These are phyloP conservation scores for Forbesichthys agassizii DNA, from an alignment of 2,113 vertebrate genomes.

Conservation along the genomic window DNA sequence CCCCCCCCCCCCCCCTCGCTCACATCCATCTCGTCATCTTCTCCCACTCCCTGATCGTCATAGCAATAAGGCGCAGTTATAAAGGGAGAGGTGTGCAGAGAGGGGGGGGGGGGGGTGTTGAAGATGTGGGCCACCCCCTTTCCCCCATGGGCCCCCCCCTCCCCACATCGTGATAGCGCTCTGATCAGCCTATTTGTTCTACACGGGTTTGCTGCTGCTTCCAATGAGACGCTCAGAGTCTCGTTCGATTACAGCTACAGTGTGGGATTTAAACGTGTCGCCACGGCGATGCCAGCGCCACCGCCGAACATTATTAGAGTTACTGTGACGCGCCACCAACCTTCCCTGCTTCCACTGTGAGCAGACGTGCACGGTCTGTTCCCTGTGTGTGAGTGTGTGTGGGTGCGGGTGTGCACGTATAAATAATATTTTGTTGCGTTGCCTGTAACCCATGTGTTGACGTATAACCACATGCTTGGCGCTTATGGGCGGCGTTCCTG, in stretches of 20 bases:
- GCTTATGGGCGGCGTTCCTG: too few species aligned
- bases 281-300: background rate
- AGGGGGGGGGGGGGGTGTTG: background rate
- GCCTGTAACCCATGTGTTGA: too few species aligned
- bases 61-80: too few species aligned
- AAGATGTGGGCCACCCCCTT: slow-evolving; percentile 5
- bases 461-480: too few species aligned
- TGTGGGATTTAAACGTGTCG: background rate
- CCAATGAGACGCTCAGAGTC: slow-evolving; percentile 2
- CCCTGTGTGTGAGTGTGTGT: too few species aligned
- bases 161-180: slow-evolving; percentile 43
- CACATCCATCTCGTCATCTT: too few species aligned
- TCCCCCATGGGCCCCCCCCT: slow-evolving; percentile 7
- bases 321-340: too few species aligned
- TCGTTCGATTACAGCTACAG: slow-evolving; percentile 7
- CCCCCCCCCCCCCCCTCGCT: background rate
- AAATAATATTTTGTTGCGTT: too few species aligned
- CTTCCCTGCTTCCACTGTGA: too few species aligned
- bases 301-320: background rate
- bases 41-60: too few species aligned
- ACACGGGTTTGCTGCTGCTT: slow-evolving; percentile 16
- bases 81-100: background rate
- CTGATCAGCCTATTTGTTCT: slow-evolving; percentile 61
- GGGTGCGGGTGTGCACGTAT: too few species aligned
- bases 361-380: too few species aligned